Evolutionary conservation across 2,797 vertebrate genomes (phyloP).

Genomic region (Pelochelys cantorii): DNA sequence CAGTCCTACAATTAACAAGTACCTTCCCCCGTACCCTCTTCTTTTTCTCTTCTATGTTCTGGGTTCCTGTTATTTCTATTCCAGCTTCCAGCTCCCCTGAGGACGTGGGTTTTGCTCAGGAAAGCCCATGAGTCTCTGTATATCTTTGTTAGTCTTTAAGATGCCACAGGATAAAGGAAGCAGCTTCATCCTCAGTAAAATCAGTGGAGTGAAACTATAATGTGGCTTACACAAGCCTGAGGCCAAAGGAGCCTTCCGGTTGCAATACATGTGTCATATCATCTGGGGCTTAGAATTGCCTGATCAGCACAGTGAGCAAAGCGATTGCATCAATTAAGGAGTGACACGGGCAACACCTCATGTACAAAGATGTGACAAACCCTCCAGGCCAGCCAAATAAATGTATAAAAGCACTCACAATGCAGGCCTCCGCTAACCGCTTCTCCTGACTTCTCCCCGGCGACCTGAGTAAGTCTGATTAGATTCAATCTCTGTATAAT

Average conservation of each 20-base stretch:
- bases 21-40: too few species aligned
- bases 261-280: neutral
- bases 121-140: too few species aligned
- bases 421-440: neutral
- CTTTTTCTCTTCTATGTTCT: too few species aligned
- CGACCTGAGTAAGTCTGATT: neutral
- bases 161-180: neutral
- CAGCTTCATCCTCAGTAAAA: neutral
- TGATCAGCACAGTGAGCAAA: neutral
- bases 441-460: neutral
- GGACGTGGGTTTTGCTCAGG: too few species aligned
- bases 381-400: neutral
- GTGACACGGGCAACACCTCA: neutral
- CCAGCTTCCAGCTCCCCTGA: too few species aligned
- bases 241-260: neutral
- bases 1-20: too few species aligned
- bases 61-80: too few species aligned
- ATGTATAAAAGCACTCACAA: conserved; percentile 11
- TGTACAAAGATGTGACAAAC: neutral
- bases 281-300: neutral
- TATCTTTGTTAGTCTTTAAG: too few species aligned
- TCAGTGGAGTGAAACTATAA: neutral
- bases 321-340: neutral
- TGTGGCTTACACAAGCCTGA: neutral
- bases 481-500: neutral